Evolutionary conservation across 2,888 invertebrate species (phyloP).

Genomic region (Hemistola chrysoprasaria): DNA sequence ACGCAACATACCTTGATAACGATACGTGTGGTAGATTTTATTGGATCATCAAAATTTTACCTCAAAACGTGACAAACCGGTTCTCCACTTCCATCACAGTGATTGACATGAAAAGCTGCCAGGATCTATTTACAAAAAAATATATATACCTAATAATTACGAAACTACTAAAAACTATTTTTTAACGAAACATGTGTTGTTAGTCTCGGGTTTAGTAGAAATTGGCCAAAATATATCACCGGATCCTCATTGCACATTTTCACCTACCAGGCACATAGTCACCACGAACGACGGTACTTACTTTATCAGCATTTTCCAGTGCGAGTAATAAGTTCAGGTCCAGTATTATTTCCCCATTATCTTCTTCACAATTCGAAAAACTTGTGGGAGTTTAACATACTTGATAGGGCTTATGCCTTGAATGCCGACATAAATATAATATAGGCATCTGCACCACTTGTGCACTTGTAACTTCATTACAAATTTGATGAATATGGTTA

Average conservation of each 20-base stretch:
- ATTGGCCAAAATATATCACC: slow-evolving; percentile 6
- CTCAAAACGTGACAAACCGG: slow-evolving; percentile 9
- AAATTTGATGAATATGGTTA: too few species aligned
- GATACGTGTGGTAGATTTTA: slow-evolving; percentile 7
- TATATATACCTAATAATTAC: slow-evolving; percentile 2
- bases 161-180: slow-evolving; percentile 5
- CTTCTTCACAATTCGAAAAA: too few species aligned
- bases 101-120: slow-evolving; percentile 7
- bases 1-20: slow-evolving; percentile 12
- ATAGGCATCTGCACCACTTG: too few species aligned
- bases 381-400: too few species aligned
- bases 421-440: too few species aligned
- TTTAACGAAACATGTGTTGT: slow-evolving; percentile 13
- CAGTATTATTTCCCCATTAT: too few species aligned
- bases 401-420: too few species aligned
- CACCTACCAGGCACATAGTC: slow-evolving; percentile 16
- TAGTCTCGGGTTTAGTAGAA: slow-evolving; percentile 8
- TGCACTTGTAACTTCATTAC: too few species aligned
- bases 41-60: slow-evolving; percentile 11
- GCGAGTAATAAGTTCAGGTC: too few species aligned
- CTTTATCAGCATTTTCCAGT: too few species aligned
- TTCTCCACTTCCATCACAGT: slow-evolving; percentile 10
- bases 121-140: slow-evolving; percentile 3
- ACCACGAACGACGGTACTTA: slow-evolving; percentile 18
- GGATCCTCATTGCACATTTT: slow-evolving; percentile 12